phyloP scores from a whole-genome alignment of 2,888 invertebrate species.

The Cerastis leucographa region DNA sequence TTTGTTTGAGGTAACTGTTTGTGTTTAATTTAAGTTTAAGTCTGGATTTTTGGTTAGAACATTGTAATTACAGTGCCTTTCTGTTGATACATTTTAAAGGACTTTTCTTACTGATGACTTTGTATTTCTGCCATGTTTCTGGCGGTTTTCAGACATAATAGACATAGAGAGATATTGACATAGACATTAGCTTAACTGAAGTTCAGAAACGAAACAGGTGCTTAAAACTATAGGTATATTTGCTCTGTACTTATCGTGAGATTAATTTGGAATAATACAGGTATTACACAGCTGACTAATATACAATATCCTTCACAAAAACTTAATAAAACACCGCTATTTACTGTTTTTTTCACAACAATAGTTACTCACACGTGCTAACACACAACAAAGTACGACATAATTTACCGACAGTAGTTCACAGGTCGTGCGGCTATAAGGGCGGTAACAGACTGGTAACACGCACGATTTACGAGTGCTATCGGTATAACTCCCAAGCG shows the following conservation, averaged over 20 bases:
- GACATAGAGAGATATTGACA: no score
- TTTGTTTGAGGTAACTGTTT: neutral
- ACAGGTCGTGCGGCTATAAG: constrained; percentile 35
- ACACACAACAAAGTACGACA: constrained; percentile 32
- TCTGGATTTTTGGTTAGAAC: neutral
- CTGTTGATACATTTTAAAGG: neutral
- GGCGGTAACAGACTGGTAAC: constrained; percentile 23
- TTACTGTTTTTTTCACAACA: neutral
- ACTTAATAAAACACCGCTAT: neutral
- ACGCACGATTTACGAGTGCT: constrained; percentile 52
- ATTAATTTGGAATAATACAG: no score
- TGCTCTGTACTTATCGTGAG: accelerated
- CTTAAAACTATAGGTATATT: no score
- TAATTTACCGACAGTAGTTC: constrained; percentile 36
- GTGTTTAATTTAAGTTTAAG: neutral
- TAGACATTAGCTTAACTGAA: no score
- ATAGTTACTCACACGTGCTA: constrained; percentile 5
- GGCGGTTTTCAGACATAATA: no score
- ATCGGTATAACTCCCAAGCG: constrained; percentile 43
- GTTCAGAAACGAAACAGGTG: no score
- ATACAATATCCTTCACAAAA: neutral
- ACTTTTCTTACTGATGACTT: no score
- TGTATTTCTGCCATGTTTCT: no score
- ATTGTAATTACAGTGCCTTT: neutral
- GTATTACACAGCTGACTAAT: neutral